These are phyloP conservation scores for Xestia sexstrigata DNA, from an alignment of 2,888 invertebrate species.

Conservation along the genomic window DNA sequence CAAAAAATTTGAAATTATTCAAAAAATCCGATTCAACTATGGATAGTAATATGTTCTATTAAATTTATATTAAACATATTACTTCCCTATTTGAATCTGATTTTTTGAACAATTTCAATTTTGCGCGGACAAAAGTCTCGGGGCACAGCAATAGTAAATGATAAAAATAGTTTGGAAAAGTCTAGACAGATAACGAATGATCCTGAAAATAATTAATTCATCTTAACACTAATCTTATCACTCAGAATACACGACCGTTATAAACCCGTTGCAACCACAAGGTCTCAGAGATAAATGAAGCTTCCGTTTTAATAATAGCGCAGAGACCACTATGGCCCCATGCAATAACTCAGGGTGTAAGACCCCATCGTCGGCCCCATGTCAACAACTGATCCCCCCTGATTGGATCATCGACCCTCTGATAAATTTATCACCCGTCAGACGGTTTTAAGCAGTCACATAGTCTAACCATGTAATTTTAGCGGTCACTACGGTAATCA, in stretches of 20 bases:
- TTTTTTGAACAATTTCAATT: too few relatives aligned
- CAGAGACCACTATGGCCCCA: slow-evolving; percentile 37
- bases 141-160: too few relatives aligned
- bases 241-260: neutral
- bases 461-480: slow-evolving; percentile 53
- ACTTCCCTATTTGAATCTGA: too few relatives aligned
- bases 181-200: neutral
- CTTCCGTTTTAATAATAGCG: slow-evolving; percentile 54
- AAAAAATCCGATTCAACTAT: too few relatives aligned
- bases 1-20: too few relatives aligned
- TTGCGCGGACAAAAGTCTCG: too few relatives aligned
- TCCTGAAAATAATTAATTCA: neutral
- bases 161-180: neutral
- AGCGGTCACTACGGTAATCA: slow-evolving; percentile 36
- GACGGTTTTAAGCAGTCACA: slow-evolving; percentile 48
- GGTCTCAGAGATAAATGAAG: slow-evolving; percentile 46
- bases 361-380: slow-evolving; percentile 64
- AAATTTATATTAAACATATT: too few relatives aligned
- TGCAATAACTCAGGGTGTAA: slow-evolving; percentile 65
- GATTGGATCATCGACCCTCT: slow-evolving; percentile 69
- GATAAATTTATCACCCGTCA: slow-evolving; percentile 65
- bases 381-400: slow-evolving; percentile 67
- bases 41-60: too few relatives aligned
- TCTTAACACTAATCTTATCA: neutral
- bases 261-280: slow-evolving; percentile 21